Evolutionary conservation across 2,888 invertebrate genomes (phyloP).

Genomic region (Stenoptilia bipunctidactyla): DNA sequence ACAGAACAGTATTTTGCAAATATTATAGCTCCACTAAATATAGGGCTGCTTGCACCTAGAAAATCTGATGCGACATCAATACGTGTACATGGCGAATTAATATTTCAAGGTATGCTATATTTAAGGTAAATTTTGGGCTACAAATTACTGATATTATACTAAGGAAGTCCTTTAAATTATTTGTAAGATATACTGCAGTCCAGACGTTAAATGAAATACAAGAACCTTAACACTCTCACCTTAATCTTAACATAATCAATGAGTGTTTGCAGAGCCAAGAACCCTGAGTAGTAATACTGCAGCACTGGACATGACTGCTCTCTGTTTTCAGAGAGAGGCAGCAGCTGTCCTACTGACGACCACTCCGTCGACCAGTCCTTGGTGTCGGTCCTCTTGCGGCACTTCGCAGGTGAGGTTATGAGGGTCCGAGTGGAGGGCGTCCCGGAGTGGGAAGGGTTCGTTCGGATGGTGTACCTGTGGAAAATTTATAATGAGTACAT

Average conservation of each 20-base stretch:
- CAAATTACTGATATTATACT: too few species aligned
- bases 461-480: conserved; percentile 78
- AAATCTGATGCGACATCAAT: too few species aligned
- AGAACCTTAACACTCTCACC: conserved; percentile 42
- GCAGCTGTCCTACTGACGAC: conserved; percentile 57
- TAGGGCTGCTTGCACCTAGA: too few species aligned
- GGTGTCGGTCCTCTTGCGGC: conserved; percentile 72
- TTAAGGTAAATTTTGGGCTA: too few species aligned
- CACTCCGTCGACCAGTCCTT: conserved; percentile 73
- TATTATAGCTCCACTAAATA: too few species aligned
- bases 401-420: conserved; percentile 76
- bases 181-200: not conserved
- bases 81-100: too few species aligned
- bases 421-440: conserved; percentile 76
- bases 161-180: too few species aligned
- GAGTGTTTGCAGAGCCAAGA: conserved; percentile 78
- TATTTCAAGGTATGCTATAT: too few species aligned
- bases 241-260: conserved; percentile 80
- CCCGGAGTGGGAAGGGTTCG: conserved; percentile 76
- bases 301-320: conserved; percentile 82
- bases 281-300: conserved; percentile 83
- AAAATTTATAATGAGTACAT: too few species aligned
- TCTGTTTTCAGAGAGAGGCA: conserved; percentile 69
- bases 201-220: not conserved
- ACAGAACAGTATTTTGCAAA: too few species aligned